phyloP scores from a whole-genome alignment of 2,888 invertebrate genomes.

The Sthenelais limicola region DNA sequence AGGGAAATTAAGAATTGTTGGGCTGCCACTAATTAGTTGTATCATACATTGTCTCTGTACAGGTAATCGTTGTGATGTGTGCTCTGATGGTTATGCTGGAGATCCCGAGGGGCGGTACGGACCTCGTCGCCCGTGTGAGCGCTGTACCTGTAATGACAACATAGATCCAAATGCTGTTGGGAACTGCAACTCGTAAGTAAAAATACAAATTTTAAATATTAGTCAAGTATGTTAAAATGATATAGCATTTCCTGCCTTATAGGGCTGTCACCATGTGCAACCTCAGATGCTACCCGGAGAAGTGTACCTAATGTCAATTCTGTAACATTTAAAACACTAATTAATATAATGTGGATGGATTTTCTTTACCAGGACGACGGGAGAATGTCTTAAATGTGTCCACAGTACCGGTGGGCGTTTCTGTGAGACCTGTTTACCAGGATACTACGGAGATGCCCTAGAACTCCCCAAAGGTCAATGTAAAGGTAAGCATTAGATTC shows the following conservation, averaged over 20 bases:
- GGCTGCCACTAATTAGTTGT: no score
- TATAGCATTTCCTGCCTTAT: no score
- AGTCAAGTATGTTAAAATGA: no score
- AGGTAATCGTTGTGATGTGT: slow-evolving; percentile 91
- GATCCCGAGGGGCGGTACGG: slow-evolving; percentile 83
- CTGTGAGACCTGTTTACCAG: slow-evolving; percentile 93
- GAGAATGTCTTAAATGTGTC: slow-evolving; percentile 96
- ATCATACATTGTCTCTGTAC: no score
- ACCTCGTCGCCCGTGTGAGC: slow-evolving; percentile 73
- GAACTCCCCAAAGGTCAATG: slow-evolving; percentile 89
- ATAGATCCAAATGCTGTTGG: slow-evolving; percentile 92
- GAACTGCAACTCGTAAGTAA: slow-evolving; percentile 85
- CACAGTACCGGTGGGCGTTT: slow-evolving; percentile 92
- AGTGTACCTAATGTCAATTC: not conserved
- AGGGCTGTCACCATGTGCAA: no score
- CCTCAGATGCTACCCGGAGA: not conserved
- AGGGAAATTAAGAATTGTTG: no score
- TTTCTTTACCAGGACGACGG: slow-evolving; percentile 79
- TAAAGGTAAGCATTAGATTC: slow-evolving; percentile 69
- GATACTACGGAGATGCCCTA: slow-evolving; percentile 94
- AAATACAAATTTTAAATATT: no score
- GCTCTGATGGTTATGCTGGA: slow-evolving; percentile 96
- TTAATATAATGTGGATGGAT: not conserved
- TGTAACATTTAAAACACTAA: not conserved
- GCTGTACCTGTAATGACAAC: slow-evolving; percentile 76